Evolutionary conservation across 2,888 invertebrate genomes (phyloP).

Genomic region (Drosophila tripunctata): DNA sequence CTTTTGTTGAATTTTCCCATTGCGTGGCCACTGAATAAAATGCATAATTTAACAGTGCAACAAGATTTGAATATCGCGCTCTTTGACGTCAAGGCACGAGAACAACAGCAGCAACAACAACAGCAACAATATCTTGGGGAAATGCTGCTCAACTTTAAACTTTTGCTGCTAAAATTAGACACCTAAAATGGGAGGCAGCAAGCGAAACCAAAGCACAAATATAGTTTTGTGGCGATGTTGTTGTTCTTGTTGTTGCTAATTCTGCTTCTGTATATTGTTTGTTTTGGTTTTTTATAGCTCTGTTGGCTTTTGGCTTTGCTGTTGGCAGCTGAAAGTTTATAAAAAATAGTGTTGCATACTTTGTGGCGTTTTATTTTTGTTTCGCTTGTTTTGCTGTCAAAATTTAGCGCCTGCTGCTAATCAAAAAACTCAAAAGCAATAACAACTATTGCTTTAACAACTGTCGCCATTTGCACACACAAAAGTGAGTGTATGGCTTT

Average conservation of each 20-base stretch:
- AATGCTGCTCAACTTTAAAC: conserved; percentile 53
- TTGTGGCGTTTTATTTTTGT: conserved; percentile 37
- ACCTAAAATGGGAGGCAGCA: conserved; percentile 42
- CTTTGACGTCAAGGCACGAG: conserved; percentile 58
- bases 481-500: conserved; percentile 4
- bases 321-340: not conserved
- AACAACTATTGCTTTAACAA: no score
- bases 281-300: conserved; percentile 1
- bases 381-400: conserved; percentile 32
- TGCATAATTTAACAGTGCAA: conserved; percentile 41
- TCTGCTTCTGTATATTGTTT: no score
- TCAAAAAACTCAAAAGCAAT: conserved; percentile 29
- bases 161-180: conserved; percentile 66
- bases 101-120: not conserved
- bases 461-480: not conserved
- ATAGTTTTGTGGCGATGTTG: conserved; percentile 1
- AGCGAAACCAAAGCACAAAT: conserved; percentile 6
- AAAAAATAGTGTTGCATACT: conserved; percentile 56
- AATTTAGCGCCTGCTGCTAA: conserved; percentile 43
- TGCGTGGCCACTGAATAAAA: conserved; percentile 11
- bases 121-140: conserved; percentile 39
- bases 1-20: conserved; percentile 25
- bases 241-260: not conserved
- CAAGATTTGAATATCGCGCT: conserved; percentile 64
- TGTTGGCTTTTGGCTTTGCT: conserved; percentile 41